Conservation (phyloP, 2,113 vertebrate species). For the Cathartes aura region DNA sequence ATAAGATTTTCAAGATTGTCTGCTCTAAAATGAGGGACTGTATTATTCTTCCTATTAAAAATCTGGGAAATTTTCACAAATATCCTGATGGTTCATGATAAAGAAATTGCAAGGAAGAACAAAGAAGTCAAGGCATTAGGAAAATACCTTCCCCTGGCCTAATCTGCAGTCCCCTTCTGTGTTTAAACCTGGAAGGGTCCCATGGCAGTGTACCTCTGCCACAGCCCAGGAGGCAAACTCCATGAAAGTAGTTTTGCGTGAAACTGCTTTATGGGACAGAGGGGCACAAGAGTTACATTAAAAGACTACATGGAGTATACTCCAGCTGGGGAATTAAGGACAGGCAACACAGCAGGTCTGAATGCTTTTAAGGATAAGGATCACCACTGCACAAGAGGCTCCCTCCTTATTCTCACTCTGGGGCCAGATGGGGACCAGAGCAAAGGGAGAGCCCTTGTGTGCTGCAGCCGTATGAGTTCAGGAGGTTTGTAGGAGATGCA, state of each 20-base stretch:
- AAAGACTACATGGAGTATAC: neutral
- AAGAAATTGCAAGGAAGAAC: neutral
- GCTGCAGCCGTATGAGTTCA: neutral
- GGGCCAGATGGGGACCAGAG: no score
- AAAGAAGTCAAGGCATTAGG: neutral
- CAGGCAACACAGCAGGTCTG: neutral
- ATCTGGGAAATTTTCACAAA: neutral
- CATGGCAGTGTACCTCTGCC: neutral
- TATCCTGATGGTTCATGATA: neutral
- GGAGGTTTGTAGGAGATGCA: neutral
- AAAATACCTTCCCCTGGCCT: neutral
- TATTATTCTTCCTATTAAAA: neutral
- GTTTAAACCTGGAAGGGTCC: neutral
- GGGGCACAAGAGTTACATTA: neutral
- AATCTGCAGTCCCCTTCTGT: neutral
- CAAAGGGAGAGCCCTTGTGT: neutral
- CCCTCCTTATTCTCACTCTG: rapidly evolving
- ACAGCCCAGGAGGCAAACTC: neutral
- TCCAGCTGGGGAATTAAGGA: neutral
- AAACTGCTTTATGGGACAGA: neutral
- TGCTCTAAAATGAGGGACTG: neutral
- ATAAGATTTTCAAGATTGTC: neutral
- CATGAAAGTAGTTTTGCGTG: neutral
- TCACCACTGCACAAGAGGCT: neutral
- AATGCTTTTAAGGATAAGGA: neutral